Percentiles rank a stretch among this genome's conserved stretches.
Conservation (phyloP, 2,888 invertebrate species). For the Gryllus longicercus region DNA sequence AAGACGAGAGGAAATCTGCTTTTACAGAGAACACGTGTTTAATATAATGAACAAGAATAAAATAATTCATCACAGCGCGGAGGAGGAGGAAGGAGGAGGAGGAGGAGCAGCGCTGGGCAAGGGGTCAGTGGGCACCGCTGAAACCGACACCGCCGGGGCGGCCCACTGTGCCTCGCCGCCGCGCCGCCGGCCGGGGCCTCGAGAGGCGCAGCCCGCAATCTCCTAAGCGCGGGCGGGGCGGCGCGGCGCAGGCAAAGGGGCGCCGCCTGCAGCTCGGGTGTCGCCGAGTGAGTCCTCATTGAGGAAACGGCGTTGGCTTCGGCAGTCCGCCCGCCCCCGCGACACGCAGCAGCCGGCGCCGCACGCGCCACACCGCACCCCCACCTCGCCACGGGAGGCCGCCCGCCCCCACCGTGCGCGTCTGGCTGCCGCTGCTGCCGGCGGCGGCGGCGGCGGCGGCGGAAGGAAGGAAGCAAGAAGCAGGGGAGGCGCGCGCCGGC, state of each 20-base stretch:
- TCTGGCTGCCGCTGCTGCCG: background rate
- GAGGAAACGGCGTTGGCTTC: background rate
- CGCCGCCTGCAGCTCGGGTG: constrained; percentile 18
- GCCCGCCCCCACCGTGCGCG: background rate
- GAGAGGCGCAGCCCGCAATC: background rate
- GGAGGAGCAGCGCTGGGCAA: too few species aligned
- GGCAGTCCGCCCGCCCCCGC: background rate
- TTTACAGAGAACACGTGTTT: too few species aligned
- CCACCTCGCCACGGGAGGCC: constrained; percentile 26
- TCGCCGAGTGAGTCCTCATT: background rate
- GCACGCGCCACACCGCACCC: constrained; percentile 21
- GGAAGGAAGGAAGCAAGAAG: too few species aligned
- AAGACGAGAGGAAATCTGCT: too few species aligned
- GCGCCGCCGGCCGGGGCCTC: background rate
- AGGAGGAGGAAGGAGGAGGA: too few species aligned
- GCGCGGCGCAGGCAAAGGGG: background rate
- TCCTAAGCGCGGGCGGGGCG: background rate
- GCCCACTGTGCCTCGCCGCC: too few species aligned
- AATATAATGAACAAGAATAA: too few species aligned
- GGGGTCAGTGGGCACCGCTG: too few species aligned
- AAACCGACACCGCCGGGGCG: too few species aligned
- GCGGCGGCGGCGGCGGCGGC: background rate
- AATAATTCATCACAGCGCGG: too few species aligned
- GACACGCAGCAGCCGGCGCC: background rate
- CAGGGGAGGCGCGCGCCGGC: background rate